Conservation (phyloP, 2,797 vertebrate species). For the Phyllotis vaccarum region DNA sequence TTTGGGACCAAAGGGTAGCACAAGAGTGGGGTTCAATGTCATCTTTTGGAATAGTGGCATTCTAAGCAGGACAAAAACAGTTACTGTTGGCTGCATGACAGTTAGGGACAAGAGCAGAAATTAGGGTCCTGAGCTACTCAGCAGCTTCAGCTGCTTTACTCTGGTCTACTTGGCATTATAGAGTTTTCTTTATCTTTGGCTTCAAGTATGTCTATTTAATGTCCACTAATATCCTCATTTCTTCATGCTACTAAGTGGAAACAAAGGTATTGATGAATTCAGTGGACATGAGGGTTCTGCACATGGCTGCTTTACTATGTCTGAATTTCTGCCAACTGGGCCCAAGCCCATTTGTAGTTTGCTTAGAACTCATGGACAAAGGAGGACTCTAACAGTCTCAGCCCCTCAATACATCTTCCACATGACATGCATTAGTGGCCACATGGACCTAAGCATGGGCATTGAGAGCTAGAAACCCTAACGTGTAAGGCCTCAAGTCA, state of each 20-base stretch:
- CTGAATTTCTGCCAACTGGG: not conserved
- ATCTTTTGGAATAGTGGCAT: not conserved
- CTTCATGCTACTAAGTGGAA: accelerated
- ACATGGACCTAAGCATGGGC: not conserved
- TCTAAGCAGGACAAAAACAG: accelerated
- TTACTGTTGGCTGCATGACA: accelerated
- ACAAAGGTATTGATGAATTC: accelerated
- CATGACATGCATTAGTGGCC: accelerated
- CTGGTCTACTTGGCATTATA: accelerated
- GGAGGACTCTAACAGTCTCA: accelerated
- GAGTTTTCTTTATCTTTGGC: not conserved
- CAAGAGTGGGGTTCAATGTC: accelerated
- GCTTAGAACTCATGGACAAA: too few species aligned
- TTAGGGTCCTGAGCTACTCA: not conserved
- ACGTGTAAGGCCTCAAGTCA: too few species aligned
- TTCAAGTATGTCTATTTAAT: not conserved
- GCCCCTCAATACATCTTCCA: not conserved
- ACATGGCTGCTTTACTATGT: not conserved
- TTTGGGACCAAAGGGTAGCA: accelerated
- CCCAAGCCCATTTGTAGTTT: not conserved
- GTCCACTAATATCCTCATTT: accelerated
- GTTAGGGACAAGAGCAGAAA: not conserved
- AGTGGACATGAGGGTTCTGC: accelerated
- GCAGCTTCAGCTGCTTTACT: not conserved
- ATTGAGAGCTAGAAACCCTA: accelerated